Base-by-base conservation (phyloP, 53 echinoderm and acorn worm genomes). In the Mesocentrotus franciscanus region DNA sequence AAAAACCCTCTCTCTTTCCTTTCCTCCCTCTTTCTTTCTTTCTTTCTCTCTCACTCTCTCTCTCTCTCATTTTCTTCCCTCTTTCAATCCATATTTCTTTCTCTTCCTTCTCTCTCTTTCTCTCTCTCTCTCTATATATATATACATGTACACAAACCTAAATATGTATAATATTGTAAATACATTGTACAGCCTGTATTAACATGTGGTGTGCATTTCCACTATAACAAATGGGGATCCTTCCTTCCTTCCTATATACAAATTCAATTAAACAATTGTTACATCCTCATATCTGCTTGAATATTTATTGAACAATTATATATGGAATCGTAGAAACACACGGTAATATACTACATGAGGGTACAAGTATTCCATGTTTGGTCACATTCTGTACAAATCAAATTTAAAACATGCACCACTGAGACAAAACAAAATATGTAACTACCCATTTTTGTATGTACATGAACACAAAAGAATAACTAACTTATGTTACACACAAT, bases 371-470 rank as follows among this genome's bases (percentile, higher is more conserved):
- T 87, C 87, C 87, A 87, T 29, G 58, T 87, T 87, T 87, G 87
- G 87, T 87, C 87, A 87, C 87, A 87, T 57, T 49, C 87, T 87
- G 87, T 58, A 87, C 87, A 87, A 87, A 87, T 87, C 87, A 56
- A 87, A 57, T 20, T 58, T 22, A 58, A 87, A 56, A 87, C n/a
- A 85, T 87, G 87, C 87, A 87, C 87, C 87, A 87, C 87, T 12
- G 58, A 57, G 58, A 57, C 26, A 57, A 13, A 87, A 87, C 11
- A 26, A 85, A 49, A 85, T 81, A 11, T 20, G 8, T 81, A 8
- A 5, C 39, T 39, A 81, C 20, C 33, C 36, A 5, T 42, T 4
- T 27, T 17, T 36, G 36, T 81, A 18, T 81, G 81, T 39, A 81
- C 81, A 81, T 16, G 42, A 22, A 42, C 81, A 81, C 64, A 36